Base-by-base conservation (phyloP, 1,140 invertebrate genomes). In the Heliconius melpomene region DNA sequence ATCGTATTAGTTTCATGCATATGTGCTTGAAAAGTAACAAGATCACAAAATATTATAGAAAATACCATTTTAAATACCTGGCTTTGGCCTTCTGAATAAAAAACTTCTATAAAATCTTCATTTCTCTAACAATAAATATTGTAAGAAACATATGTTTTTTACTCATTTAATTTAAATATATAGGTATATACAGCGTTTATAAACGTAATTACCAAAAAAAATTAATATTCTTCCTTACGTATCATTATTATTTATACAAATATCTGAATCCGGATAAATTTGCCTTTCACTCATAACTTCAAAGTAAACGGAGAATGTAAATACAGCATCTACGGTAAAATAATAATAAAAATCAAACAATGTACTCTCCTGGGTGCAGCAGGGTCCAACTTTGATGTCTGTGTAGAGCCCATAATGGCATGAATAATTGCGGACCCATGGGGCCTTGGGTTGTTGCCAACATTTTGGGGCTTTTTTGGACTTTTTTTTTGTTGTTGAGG, bases 381-480 rank as follows among this genome's bases (percentile, higher is more conserved):
- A 75, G 80, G 66, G 83, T 83, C 82, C 82, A 83, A 86, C 85
- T 89, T 90, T 90, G 88, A 88, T 88, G 88, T 88, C 84, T 87
- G 82, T 83, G 81, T 84, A 76, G 80, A 38, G 70, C 81, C 79
- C 79, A 79, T 81, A 78, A 83, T 76, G 78, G 83, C 84, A 85
- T 88, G 86, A 87, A 88, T 89, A 90, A 89, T 89, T 88, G 86
- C 83, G 66, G 72, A 79, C 89, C 87, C 86, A 73, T 66, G 86
- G 86, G 84, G 79, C 81, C 40, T 71, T 23, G 0, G 57, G 70
- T 71, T 71, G 70, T 71, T 71, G 20, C 54, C 54, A 57, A 57
- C 16, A 3, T 9, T 57, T 57, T 57, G 20, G 54, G n/a, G 13
- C 0, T 57, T 57, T 57, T n/a, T 23, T 11, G 54, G n/a, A 23